Evolutionary conservation across 2,113 vertebrate genomes (phyloP), one percentile per base, ranked within the genome.

Genomic region (Acinonyx jubatus): DNA sequence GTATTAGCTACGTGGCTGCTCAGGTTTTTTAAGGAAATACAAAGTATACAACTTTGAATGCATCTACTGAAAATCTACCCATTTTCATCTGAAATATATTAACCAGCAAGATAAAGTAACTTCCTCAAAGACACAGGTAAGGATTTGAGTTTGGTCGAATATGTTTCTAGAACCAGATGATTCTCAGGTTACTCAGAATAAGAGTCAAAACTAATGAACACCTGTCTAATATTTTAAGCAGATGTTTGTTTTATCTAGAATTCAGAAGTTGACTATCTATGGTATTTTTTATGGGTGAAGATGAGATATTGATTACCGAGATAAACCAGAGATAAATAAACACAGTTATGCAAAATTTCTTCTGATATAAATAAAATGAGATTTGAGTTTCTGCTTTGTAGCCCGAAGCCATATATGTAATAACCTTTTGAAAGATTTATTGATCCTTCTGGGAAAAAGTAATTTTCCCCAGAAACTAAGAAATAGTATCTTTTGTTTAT

Each of bases 341-440:
- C 19, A 83, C 63, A 81, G 52, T 96, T 96, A 84, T 78, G 91
- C 11, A 45, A 96, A 80, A 93, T 92, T 85, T 92, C 66, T 96
- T 95, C 81, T 80, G 55, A 89, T 16, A 76, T 73, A 63, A 27
- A 3, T 48, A 57, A 48, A 65, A 87, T 69, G 52, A 96, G 21
- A 91, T 83, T 73, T 93, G 76, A 91, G 50, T 74, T 95, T 91
- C 91, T 96, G 55, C 14, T 91, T 84, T 93, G 48, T 76, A 84
- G 63, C 50, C 65, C 81, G 41, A 91, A 96, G 65, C 19, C 71
- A 93, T 50, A 83, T 45, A 76, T 55, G 25, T 87, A 88, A 93
- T 68, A 83, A 96, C 80, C 45, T 96, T 96, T 87, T 95, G 38
- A 94, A 88, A 95, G 63, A 84, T 93, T 94, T 96, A 87, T 81